phyloP scores from a whole-genome alignment of 2,888 invertebrate genomes.

The Coelopa pilipes region DNA sequence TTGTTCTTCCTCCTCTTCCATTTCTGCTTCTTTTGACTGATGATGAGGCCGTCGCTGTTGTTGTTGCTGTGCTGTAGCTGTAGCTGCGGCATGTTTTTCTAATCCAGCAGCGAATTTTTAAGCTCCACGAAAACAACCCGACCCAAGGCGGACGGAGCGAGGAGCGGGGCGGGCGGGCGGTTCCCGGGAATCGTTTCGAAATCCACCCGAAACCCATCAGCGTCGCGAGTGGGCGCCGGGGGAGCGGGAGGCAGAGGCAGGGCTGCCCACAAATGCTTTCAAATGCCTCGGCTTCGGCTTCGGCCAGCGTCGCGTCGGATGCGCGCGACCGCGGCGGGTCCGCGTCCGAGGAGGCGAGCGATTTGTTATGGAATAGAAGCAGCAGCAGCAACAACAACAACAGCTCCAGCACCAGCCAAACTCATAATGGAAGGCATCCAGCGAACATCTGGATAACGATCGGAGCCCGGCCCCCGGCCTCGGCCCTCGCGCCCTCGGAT shows the following conservation, averaged over 20 bases:
- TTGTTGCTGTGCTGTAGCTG: constrained; percentile 5
- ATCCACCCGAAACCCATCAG: constrained; percentile 1
- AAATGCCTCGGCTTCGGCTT: neutral
- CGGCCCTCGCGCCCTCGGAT: neutral
- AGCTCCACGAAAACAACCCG: constrained; percentile 17
- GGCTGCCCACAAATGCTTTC: constrained; percentile 11
- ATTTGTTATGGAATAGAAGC: constrained; percentile 10
- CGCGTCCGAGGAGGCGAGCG: neutral
- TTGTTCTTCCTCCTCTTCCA: too few species aligned
- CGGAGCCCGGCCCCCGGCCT: neutral
- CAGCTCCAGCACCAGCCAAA: neutral
- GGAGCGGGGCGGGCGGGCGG: neutral
- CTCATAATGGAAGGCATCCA: neutral
- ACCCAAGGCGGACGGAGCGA: neutral
- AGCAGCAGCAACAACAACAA: constrained; percentile 18
- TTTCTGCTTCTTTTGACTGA: too few species aligned
- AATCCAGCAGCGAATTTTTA: constrained; percentile 19
- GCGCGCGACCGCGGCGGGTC: too few species aligned
- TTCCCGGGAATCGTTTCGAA: constrained; percentile 16
- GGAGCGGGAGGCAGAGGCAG: neutral
- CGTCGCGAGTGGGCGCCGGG: neutral
- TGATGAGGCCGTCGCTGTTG: neutral
- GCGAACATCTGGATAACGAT: constrained; percentile 31
- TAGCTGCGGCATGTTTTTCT: constrained; percentile 18
- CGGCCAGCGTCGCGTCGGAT: too few species aligned